Evolutionary conservation across 2,113 vertebrate genomes (phyloP).

Genomic region (Myotis brandtii): DNA sequence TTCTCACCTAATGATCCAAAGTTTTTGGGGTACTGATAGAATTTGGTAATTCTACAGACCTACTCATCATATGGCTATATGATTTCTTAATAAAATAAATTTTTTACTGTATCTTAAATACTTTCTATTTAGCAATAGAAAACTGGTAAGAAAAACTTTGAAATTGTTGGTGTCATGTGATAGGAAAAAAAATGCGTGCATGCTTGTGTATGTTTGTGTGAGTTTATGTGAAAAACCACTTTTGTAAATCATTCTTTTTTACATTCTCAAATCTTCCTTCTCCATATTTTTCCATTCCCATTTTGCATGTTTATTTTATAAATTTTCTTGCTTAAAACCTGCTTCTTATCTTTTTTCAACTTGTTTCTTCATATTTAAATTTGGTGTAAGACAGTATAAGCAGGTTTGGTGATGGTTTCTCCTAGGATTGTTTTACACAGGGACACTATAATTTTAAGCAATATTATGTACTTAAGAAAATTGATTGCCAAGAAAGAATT

Average conservation of each 20-base stretch:
- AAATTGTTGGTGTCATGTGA: not conserved
- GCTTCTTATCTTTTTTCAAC: not conserved
- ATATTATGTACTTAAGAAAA: not conserved
- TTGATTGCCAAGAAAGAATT: not conserved
- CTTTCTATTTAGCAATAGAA: not conserved
- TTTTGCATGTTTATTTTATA: not conserved
- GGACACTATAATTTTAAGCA: not conserved
- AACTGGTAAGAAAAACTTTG: not conserved
- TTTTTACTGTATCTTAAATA: not conserved
- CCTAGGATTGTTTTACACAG: not conserved
- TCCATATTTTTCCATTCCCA: not conserved
- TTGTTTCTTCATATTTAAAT: not conserved
- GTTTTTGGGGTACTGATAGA: not conserved
- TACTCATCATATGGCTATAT: not conserved
- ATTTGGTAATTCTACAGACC: not conserved
- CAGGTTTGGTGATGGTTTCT: fast-evolving
- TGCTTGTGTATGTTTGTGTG: not conserved
- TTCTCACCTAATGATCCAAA: not conserved
- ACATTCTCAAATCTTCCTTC: not conserved
- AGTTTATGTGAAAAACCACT: not conserved
- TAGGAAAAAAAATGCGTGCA: not conserved
- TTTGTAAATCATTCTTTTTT: not conserved
- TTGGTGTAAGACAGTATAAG: not conserved
- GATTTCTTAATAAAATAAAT: not conserved
- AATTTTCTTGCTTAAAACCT: not conserved